A percentile compares a stretch with the other conserved stretches of the same genome.
Evolutionary conservation across 2,113 vertebrate species (phyloP).

Genomic region (Pterocles burchelli): DNA sequence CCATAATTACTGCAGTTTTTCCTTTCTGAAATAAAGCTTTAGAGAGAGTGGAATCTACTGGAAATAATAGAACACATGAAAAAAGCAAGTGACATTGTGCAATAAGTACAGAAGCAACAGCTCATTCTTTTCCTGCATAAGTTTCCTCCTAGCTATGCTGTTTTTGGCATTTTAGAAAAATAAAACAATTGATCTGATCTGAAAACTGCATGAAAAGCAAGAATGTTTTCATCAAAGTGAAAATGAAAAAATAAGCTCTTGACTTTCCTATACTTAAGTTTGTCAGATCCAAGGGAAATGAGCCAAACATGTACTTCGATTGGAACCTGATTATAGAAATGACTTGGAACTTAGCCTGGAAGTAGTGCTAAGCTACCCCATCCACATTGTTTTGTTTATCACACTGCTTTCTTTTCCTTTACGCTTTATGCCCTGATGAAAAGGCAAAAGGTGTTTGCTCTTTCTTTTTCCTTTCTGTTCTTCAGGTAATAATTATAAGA

Average conservation of each 20-base stretch:
- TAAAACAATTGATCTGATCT: constrained; percentile 68
- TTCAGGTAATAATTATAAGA: background rate
- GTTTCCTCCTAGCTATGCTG: constrained; percentile 32
- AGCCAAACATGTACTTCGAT: constrained; percentile 46
- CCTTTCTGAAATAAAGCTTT: constrained; percentile 15
- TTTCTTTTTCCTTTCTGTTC: constrained; percentile 3
- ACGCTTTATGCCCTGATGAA: background rate
- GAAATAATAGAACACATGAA: background rate
- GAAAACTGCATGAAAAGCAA: constrained; percentile 63
- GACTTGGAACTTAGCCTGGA: constrained; percentile 57
- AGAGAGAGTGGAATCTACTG: background rate
- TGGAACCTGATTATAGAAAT: constrained; percentile 59
- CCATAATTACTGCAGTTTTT: background rate
- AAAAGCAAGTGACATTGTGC: background rate
- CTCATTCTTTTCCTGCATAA: constrained; percentile 21
- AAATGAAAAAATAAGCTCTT: constrained; percentile 64
- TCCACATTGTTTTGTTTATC: constrained; percentile 8
- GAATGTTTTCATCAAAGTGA: constrained; percentile 60
- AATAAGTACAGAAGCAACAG: background rate
- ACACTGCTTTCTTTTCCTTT: background rate
- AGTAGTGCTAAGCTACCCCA: background rate
- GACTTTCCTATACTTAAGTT: constrained; percentile 57
- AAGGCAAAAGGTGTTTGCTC: background rate
- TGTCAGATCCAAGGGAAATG: constrained; percentile 66
- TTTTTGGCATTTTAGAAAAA: constrained; percentile 63